Base-by-base conservation (phyloP, 2,888 invertebrate genomes). In the Tiliacea citrago region DNA sequence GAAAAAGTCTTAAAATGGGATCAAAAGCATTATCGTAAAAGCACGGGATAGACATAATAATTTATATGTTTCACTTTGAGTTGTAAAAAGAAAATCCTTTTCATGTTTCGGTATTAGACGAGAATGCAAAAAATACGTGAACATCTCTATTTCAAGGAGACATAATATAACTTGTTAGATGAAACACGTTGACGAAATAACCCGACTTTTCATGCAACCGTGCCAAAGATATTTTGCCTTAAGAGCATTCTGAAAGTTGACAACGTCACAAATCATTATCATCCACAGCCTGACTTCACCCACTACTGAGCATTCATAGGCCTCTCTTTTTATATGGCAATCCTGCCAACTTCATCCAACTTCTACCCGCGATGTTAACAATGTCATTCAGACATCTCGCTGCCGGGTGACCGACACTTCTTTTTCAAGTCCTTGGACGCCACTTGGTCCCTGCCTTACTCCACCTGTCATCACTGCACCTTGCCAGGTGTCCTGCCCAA, bases 81-180 rank as follows among this genome's bases (percentile, higher is more conserved):
- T 65, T 80, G 75, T 57, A 77, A 72, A 76, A 77, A 61, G 45
- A 66, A 82, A 82, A 72, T 77, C 45, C n/a, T 82, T 82, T 61
- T 53, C 81, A 51, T 80, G 55, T 76, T 53, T 42, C 24, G 29
- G 21, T 39, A 18, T 47, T 9, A 51, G 12, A 51, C 1, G 9
- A 49, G 24, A 29, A 55, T 53, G 16, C 7, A 35, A 67, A 49
- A 71, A 24, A 13, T 12, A 21, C 39, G 0, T 39, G 13, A 45
- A 16, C 18, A n/a, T n/a, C n/a, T 16, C 18, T 47, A 16, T 12
- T 63, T 63, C 4, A n/a, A 5, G 45, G 45, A n/a, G n/a, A 47
- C 18, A 39, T 18, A 39, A 21, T 63, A 49, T 7, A 42, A 39
- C 18, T 13, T 13, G 5, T 21, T 42, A 21, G 7, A 58, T 58